Percentiles rank a stretch among this genome's conserved stretches.
Evolutionary conservation across 1,140 invertebrate species (phyloP).

Genomic region (Vollenhovia emeryi): DNA sequence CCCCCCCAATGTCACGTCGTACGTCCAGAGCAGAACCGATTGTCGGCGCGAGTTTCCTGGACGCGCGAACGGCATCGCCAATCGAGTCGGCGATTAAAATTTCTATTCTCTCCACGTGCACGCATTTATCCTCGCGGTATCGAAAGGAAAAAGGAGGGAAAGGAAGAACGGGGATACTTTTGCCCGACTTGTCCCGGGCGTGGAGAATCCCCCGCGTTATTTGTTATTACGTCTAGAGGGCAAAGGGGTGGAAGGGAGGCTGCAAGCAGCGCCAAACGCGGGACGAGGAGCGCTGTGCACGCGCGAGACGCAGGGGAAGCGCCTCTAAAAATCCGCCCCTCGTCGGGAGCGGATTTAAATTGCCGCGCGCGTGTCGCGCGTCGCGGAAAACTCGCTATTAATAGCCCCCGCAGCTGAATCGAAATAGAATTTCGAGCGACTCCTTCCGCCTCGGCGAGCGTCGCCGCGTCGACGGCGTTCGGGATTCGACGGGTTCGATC

Average conservation of each 20-base stretch:
- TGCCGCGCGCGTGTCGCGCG: not conserved
- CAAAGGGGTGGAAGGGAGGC: no score
- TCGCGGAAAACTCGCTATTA: constrained; percentile 1
- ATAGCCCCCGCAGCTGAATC: not conserved
- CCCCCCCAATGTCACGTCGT: not conserved
- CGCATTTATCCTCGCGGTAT: not conserved
- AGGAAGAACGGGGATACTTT: not conserved
- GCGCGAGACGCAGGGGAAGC: not conserved
- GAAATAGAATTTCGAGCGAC: constrained; percentile 22
- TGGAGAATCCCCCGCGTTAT: no score
- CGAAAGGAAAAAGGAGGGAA: not conserved
- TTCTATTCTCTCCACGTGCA: no score
- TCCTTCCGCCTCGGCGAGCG: no score
- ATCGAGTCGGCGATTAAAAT: not conserved
- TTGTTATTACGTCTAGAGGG: no score
- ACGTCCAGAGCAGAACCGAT: not conserved
- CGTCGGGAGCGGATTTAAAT: not conserved
- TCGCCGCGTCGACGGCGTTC: no score
- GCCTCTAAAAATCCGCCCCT: not conserved
- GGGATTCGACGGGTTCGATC: no score
- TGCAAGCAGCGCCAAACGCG: no score
- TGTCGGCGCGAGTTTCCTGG: not conserved
- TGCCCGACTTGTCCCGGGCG: not conserved
- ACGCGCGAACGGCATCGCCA: not conserved
- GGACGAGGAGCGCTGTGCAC: no score